Evolutionary conservation across 2,797 vertebrate genomes (phyloP).

Genomic region (Schizothorax lantsangensis): DNA sequence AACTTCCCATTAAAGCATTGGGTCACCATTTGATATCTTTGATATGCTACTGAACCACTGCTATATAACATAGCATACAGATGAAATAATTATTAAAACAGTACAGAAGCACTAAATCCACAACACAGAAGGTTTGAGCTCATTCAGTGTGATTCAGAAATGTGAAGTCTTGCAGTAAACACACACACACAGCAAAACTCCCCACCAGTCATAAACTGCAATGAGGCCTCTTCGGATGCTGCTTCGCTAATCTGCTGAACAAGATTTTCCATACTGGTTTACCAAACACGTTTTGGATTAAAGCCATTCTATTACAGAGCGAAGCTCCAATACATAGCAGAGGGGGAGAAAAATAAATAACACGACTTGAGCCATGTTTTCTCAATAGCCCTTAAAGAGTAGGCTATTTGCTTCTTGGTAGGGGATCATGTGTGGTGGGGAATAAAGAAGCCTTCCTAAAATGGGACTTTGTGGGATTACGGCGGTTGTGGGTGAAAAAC

Average conservation of each 20-base stretch:
- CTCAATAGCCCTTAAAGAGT: constrained; percentile 69
- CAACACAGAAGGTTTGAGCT: not conserved
- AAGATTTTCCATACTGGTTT: constrained; percentile 79
- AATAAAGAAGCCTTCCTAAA: constrained; percentile 37
- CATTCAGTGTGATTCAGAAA: constrained; percentile 61
- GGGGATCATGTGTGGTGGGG: constrained; percentile 64
- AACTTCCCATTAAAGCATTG: too few species aligned
- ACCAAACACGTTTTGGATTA: constrained; percentile 78
- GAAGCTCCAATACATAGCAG: constrained; percentile 71
- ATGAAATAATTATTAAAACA: constrained; percentile 2
- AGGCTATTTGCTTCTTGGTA: constrained; percentile 60
- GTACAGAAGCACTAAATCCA: not conserved
- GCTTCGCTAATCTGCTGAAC: constrained; percentile 78
- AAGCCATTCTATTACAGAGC: constrained; percentile 79
- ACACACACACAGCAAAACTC: constrained; percentile 59
- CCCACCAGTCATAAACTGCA: constrained; percentile 75
- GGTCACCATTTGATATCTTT: not conserved
- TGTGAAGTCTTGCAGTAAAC: constrained; percentile 58
- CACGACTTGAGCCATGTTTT: constrained; percentile 69
- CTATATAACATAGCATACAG: not conserved
- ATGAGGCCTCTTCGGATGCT: constrained; percentile 67
- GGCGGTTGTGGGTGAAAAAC: constrained; percentile 12
- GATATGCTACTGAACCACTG: not conserved
- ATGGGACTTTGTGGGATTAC: constrained; percentile 46
- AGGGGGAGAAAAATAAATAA: constrained; percentile 55